phyloP scores from a whole-genome alignment of 2,888 invertebrate species.

The Cantharis nigra region DNA sequence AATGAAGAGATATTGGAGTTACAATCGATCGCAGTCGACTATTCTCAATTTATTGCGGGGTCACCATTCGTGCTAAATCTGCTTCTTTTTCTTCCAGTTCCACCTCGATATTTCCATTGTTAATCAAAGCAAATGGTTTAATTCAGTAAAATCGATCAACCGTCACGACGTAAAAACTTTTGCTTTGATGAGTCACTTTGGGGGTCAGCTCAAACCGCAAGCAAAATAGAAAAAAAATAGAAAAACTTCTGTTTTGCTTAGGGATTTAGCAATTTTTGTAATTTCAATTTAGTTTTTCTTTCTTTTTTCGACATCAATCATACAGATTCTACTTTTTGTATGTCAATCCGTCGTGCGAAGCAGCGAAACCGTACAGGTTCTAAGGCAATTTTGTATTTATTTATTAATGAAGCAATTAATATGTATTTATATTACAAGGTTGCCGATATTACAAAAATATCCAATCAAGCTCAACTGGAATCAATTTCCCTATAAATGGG shows the following conservation, averaged over 20 bases:
- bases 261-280: neutral
- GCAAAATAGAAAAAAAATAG: no score
- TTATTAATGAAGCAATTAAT: neutral
- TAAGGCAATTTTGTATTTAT: neutral
- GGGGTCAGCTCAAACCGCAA: neutral
- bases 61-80: neutral
- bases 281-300: neutral
- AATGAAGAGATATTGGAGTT: neutral
- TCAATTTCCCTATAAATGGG: neutral
- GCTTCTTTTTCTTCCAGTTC: neutral
- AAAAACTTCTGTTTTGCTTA: no score
- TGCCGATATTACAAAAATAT: neutral
- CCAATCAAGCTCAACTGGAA: neutral
- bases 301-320: neutral
- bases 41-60: neutral
- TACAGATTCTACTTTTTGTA: neutral
- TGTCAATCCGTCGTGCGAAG: neutral
- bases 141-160: neutral
- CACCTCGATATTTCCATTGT: neutral
- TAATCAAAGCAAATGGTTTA: neutral
- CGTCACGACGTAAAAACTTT: neutral
- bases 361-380: neutral
- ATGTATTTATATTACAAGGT: neutral
- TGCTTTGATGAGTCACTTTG: neutral
- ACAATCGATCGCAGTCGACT: neutral